Base-by-base conservation (phyloP, 2,113 vertebrate genomes). In the Atrichornis clamosus region DNA sequence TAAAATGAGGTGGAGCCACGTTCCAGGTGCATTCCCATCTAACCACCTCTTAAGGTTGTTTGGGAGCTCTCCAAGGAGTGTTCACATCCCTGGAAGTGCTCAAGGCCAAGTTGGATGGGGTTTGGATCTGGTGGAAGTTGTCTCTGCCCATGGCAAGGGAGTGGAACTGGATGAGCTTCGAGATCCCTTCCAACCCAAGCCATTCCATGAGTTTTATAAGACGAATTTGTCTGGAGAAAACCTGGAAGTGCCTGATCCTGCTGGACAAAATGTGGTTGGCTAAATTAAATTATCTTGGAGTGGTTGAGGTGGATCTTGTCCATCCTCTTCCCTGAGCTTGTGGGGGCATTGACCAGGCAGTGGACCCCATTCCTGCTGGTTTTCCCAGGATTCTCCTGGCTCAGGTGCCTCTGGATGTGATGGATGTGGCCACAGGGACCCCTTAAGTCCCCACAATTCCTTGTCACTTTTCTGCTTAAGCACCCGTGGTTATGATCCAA, bases 161-260 rank as follows among this genome's bases (percentile, higher is more conserved):
- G 15, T 52, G 55, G 46, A 35, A 18, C 4, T 4, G 41, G 41
- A 41, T 23, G 30, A 35, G 73, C 8, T 69, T 49, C 37, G 35
- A 27, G 72, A 18, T 49, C 41, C 17, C 22, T 55, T 35, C 55
- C 21, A 27, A 76, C 14, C 26, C 23, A 65, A 33, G 16, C 41
- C 21, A 33, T 44, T 23, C 28, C 13, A 0, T 1, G 26, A 23
- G 8, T 11, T 14, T 14, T 24, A 1, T 1, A 9, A 27, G 24
- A 32, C 30, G 39, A 23, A 56, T 56, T 84, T 14, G 44, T 70
- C 19, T 59, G 33, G 35, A 11, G 1, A 23, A 85, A n/a, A 27
- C 11, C 17, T 41, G 5, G 12, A 58, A 73, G 13, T 18, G 1
- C 6, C 15, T 26, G 20, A 24, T 68, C 35, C 49, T 20, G 4